Evolutionary conservation across 1,140 invertebrate species (phyloP).

Genomic region (Thereuonema tuberculata): DNA sequence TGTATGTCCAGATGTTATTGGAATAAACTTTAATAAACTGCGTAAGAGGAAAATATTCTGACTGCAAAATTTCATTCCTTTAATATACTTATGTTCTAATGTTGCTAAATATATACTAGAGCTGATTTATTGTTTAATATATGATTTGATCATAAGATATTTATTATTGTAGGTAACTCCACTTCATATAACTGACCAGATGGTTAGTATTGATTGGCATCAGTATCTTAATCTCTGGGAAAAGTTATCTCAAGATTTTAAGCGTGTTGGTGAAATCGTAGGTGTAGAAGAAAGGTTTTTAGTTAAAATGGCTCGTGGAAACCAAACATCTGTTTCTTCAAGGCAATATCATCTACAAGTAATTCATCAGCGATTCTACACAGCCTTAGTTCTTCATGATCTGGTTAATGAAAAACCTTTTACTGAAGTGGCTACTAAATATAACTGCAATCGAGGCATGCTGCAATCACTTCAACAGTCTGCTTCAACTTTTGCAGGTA

Average conservation of each 20-base stretch:
- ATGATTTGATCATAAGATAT: too few relatives aligned
- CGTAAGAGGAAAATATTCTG: background rate
- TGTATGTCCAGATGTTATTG: conserved; percentile 6
- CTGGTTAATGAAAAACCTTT: conserved; percentile 82
- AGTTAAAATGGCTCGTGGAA: conserved; percentile 52
- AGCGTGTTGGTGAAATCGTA: conserved; percentile 75
- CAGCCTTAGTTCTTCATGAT: conserved; percentile 79
- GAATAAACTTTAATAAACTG: background rate
- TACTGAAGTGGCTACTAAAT: conserved; percentile 61
- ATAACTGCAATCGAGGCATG: conserved; percentile 69
- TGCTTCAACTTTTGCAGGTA: conserved; percentile 90
- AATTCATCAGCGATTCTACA: conserved; percentile 65
- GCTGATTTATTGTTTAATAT: too few relatives aligned
- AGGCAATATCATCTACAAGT: conserved; percentile 26
- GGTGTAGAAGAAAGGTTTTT: conserved; percentile 84
- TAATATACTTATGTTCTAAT: background rate
- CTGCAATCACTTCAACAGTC: conserved; percentile 83
- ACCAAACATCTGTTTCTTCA: conserved; percentile 28
- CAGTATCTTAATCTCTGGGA: conserved; percentile 73
- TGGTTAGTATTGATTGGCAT: conserved; percentile 71
- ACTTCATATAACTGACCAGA: conserved; percentile 60
- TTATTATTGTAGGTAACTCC: conserved; percentile 47
- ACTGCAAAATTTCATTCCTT: background rate
- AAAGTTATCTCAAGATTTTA: conserved; percentile 56
- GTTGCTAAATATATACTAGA: too few relatives aligned